Conservation (phyloP, 1,140 invertebrate species). For the Zophobas morio region DNA sequence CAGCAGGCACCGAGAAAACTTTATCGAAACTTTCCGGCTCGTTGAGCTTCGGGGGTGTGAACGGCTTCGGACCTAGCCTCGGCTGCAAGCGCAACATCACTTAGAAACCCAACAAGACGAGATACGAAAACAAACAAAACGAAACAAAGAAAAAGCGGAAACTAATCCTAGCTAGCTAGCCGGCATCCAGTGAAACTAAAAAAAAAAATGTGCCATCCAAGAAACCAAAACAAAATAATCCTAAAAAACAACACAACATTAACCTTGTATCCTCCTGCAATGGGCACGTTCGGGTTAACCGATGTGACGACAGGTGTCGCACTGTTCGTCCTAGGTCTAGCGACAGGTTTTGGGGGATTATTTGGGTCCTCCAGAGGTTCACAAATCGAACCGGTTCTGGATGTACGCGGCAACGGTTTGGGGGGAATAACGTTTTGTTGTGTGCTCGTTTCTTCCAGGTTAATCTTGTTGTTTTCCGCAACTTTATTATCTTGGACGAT, state of each 20-base stretch:
- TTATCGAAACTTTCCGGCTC: conserved; percentile 83
- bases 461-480: conserved; percentile 54
- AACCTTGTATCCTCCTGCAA: conserved; percentile 81
- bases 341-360: conserved; percentile 77
- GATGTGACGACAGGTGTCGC: conserved; percentile 70
- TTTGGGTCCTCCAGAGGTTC: conserved; percentile 66
- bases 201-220: conserved; percentile 35
- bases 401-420: conserved; percentile 81
- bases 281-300: conserved; percentile 70
- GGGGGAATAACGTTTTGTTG: conserved; percentile 71
- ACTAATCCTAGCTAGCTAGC: conserved; percentile 1
- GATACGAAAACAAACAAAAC: background rate
- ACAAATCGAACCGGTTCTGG: conserved; percentile 76
- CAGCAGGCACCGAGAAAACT: conserved; percentile 83
- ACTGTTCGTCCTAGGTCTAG: conserved; percentile 80
- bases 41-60: conserved; percentile 80
- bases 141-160: background rate
- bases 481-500: conserved; percentile 55
- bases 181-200: conserved; percentile 4
- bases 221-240: conserved; percentile 52
- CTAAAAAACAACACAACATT: conserved; percentile 53
- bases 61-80: conserved; percentile 85
- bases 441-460: conserved; percentile 56
- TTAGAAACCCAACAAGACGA: background rate
- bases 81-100: conserved; percentile 72